These are phyloP conservation scores for Aptenodytes forsteri DNA, from an alignment of 2,113 vertebrate genomes.

Conservation along the genomic window DNA sequence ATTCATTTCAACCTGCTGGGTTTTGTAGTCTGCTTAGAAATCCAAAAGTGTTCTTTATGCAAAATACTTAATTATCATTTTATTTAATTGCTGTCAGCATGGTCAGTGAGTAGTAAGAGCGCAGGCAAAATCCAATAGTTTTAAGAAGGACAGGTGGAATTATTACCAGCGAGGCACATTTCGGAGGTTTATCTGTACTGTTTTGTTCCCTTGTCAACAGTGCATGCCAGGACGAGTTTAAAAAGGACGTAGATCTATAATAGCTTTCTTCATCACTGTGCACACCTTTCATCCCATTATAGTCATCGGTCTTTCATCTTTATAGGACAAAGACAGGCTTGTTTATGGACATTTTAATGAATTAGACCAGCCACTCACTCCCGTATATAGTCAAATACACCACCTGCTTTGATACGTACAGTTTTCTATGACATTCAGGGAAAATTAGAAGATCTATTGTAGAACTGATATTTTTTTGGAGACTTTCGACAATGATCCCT, in stretches of 20 bases:
- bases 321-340: slow-evolving; percentile 76
- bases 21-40: not conserved
- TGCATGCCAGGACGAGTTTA: slow-evolving; percentile 74
- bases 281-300: slow-evolving; percentile 78
- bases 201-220: slow-evolving; percentile 63
- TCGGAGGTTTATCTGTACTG: slow-evolving; percentile 38
- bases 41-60: not conserved
- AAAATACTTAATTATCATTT: not conserved
- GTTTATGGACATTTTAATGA: slow-evolving; percentile 73
- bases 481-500: slow-evolving; percentile 31
- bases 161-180: not conserved
- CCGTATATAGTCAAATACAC: slow-evolving; percentile 8
- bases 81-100: not conserved
- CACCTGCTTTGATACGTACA: slow-evolving; percentile 62
- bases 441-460: slow-evolving; percentile 67
- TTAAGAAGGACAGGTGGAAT: slow-evolving; percentile 35
- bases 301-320: slow-evolving; percentile 74
- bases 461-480: slow-evolving; percentile 19
- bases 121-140: not conserved
- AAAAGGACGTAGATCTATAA: slow-evolving; percentile 69
- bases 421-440: slow-evolving; percentile 58
- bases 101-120: not conserved
- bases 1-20: not conserved
- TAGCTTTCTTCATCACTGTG: slow-evolving; percentile 68
- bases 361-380: slow-evolving; percentile 56